Conservation (phyloP, 2,888 invertebrate genomes). For the Embidobia sp. region DNA sequence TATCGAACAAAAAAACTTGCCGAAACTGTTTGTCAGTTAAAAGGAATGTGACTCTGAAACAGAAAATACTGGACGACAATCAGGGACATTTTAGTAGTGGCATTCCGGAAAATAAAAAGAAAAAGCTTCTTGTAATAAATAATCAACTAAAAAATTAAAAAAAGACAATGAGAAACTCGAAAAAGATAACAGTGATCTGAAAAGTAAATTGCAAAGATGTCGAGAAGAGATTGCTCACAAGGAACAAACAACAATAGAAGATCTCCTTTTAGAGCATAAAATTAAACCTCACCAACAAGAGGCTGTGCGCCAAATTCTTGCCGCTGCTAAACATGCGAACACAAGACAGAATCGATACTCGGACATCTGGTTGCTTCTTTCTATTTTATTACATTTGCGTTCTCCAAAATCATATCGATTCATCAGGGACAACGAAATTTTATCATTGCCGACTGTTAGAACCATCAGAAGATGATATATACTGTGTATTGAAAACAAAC, state of each 20-base stretch:
- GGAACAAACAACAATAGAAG: background rate
- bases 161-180: background rate
- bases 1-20: background rate
- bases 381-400: slow-evolving; percentile 23
- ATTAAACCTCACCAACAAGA: slow-evolving; percentile 1
- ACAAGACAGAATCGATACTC: slow-evolving; percentile 13
- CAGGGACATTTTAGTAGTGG: background rate
- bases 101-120: background rate
- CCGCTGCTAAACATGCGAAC: background rate
- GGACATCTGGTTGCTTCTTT: slow-evolving; percentile 25
- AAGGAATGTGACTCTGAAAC: background rate
- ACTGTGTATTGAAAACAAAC: background rate
- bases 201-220: background rate
- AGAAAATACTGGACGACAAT: background rate
- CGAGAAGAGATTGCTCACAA: background rate
- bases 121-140: background rate
- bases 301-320: background rate
- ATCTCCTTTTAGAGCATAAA: background rate
- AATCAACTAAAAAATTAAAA: background rate
- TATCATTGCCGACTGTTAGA: slow-evolving; percentile 22
- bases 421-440: slow-evolving; percentile 15
- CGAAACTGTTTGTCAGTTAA: background rate
- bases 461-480: slow-evolving; percentile 19
- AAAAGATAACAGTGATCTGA: background rate
- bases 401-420: slow-evolving; percentile 29